These are phyloP conservation scores for Antheraea assamensis DNA, from an alignment of 2,888 invertebrate species.

Conservation along the genomic window DNA sequence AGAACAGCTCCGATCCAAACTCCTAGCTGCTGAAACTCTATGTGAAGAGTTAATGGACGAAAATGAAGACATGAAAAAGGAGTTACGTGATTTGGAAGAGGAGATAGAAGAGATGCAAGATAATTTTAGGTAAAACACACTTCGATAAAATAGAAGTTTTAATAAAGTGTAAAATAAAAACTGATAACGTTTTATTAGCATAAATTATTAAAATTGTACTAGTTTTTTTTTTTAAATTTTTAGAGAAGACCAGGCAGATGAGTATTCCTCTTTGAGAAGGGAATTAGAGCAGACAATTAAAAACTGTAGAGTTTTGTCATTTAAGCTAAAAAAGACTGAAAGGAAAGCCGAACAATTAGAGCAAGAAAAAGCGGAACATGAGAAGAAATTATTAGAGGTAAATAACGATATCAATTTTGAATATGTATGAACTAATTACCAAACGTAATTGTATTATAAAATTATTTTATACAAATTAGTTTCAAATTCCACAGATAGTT, in stretches of 20 bases:
- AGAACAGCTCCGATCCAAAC: conserved; percentile 90
- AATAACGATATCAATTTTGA: conserved; percentile 13
- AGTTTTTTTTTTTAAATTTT: conserved; percentile 37
- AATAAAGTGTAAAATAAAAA: not conserved
- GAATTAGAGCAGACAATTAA: conserved; percentile 98
- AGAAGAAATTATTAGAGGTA: conserved; percentile 84
- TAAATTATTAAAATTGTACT: not conserved
- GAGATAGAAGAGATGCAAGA: conserved; percentile 99
- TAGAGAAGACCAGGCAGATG: conserved; percentile 98
- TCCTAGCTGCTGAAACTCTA: conserved; percentile 94
- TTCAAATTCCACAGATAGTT: conserved; percentile 59
- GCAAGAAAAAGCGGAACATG: conserved; percentile 89
- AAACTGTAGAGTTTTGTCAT: conserved; percentile 98
- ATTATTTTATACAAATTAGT: conserved; percentile 3
- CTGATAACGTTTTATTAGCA: not conserved
- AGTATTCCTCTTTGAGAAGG: conserved; percentile 95
- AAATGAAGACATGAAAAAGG: conserved; percentile 96
- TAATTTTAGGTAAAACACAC: conserved; percentile 87
- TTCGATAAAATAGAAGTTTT: not conserved
- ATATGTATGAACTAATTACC: not conserved
- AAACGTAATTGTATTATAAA: not conserved
- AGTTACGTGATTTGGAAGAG: conserved; percentile 95
- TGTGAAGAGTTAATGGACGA: conserved; percentile 98
- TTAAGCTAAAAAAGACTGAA: conserved; percentile 98
- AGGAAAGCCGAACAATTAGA: conserved; percentile 93